Evolutionary conservation across 2,888 invertebrate species (phyloP), one percentile per base, ranked within the genome.

Genomic region (Drosophila diplacantha): DNA sequence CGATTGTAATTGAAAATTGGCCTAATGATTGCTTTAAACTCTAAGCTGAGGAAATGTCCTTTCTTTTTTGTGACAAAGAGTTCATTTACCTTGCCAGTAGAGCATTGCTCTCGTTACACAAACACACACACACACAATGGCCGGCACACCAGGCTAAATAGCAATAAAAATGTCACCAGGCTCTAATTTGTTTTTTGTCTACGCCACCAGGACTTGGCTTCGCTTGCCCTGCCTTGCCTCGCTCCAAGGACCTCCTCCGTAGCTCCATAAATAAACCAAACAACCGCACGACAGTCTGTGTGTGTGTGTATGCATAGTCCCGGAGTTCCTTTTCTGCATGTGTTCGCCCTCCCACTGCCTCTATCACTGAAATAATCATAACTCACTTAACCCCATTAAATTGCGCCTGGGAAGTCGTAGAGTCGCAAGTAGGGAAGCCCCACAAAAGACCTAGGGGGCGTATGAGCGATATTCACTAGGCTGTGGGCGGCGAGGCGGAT

Each of bases 141-240:
- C 39, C 29, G 26, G 61, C 61, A 62, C 62, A 50, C 49, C 41
- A 59, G 63, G 49, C 71, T 66, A 70, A 76, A 70, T 61, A 66
- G 75, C 77, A 74, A 80, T 80, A 77, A 80, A 78, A 80, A 75
- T 78, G 78, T 80, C 80, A 75, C 60, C 59, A 49, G 74, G 71
- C 72, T 69, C 71, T 75, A 78, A 78, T 78, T 80, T 75, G 77
- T 77, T 74, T 76, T 59, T 64, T 64, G 57, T 65, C 57, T 63
- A 46, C 57, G 39, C 39, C 50, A 31, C 39, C 44, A 50, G 57
- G 51, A 64, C 63, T 63, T 53, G 55, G 16, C 24, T 41, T 7
- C n/a, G 3, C 20, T 39, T 39, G 24, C 41, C 41, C 16, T n/a
- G 56, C 24, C 32, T 24, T 16, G 56, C 31, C 32, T 22, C 47